Conservation (phyloP, 1,140 invertebrate genomes). For the Zeugodacus cucurbitae region DNA sequence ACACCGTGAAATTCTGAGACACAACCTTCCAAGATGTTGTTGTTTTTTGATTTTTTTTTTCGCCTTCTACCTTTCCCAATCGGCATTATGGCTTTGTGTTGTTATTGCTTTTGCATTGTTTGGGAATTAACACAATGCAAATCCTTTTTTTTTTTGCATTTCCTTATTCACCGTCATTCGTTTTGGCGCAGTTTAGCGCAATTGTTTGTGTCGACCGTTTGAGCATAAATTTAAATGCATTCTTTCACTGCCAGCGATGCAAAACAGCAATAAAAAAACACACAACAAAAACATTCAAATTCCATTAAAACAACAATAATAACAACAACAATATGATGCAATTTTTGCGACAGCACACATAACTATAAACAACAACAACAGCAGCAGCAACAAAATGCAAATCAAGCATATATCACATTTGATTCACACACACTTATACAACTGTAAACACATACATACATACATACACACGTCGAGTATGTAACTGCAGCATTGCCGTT, state of each 20-base stretch:
- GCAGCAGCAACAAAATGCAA: background rate
- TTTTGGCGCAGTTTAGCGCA: background rate
- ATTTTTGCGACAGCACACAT: background rate
- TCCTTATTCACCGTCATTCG: background rate
- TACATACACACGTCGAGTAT: background rate
- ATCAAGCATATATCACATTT: no score
- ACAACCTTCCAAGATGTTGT: background rate
- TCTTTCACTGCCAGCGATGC: conserved; percentile 17
- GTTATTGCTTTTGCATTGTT: conserved; percentile 16
- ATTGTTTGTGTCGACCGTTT: background rate
- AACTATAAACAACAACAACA: background rate
- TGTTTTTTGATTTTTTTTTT: background rate
- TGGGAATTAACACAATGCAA: conserved; percentile 29
- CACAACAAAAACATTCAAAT: background rate
- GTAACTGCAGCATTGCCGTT: background rate
- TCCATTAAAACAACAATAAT: background rate
- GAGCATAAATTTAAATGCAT: conserved; percentile 25
- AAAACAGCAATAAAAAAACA: background rate
- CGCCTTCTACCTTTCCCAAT: background rate
- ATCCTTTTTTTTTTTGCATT: background rate
- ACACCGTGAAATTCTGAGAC: background rate
- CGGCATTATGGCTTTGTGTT: background rate
- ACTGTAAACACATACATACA: background rate
- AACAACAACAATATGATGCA: background rate
- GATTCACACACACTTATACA: background rate